phyloP scores from a whole-genome alignment of 2,113 vertebrate species.

The Astatotilapia flaviijosephi region DNA sequence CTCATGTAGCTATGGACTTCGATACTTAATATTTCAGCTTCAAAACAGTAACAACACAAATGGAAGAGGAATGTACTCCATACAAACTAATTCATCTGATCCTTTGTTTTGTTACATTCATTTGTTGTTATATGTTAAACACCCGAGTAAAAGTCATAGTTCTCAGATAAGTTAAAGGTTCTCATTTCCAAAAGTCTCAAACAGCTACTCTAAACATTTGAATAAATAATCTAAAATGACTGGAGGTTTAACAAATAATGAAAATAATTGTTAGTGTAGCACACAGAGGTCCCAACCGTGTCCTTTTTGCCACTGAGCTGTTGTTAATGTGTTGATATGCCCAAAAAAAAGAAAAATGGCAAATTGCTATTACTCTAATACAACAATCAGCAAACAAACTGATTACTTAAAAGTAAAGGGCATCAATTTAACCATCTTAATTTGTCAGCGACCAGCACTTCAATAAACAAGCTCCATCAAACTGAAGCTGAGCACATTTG shows the following conservation, averaged over 20 bases:
- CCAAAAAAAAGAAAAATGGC: background rate
- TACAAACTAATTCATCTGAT: background rate
- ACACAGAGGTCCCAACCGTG: background rate
- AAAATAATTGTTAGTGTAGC: background rate
- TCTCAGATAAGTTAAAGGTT: background rate
- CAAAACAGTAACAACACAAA: background rate
- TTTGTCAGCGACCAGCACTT: background rate
- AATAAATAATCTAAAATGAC: background rate
- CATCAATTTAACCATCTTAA: slow-evolving; percentile 6
- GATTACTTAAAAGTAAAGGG: background rate
- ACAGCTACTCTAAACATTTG: background rate
- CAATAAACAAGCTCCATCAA: slow-evolving; percentile 29
- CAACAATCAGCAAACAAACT: background rate
- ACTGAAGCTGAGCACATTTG: slow-evolving; percentile 20
- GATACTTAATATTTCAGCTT: background rate
- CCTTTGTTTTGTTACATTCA: background rate
- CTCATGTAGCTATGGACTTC: background rate
- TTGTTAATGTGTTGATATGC: background rate
- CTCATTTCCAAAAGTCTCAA: background rate
- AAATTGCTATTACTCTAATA: background rate
- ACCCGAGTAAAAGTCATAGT: background rate
- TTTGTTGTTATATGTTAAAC: background rate
- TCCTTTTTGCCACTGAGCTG: background rate
- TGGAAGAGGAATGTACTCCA: background rate
- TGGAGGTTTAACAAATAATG: background rate